Evolutionary conservation across 2,113 vertebrate species (phyloP).

Genomic region (zebrafish (Danio rerio)): GRCz12tu NC_133176.1:48504001-48504500

Average conservation of each 20-base stretch:
- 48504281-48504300: neutral
- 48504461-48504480: constrained; percentile 70
- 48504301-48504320: neutral
- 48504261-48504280: too few species aligned
- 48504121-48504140: neutral
- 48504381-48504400: neutral
- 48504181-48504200: neutral
- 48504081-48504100: neutral
- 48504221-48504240: neutral
- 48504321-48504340: neutral
- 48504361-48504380: neutral
- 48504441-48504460: constrained; percentile 63
- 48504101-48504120: neutral
- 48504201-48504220: neutral
- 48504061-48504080: neutral
- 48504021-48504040: neutral
- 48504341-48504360: constrained; percentile 9
- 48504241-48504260: too few species aligned
- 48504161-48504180: neutral
- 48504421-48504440: constrained; percentile 40
- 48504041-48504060: neutral
- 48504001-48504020: neutral
- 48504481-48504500: constrained; percentile 68
- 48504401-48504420: constrained; percentile 18
- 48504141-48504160: neutral